Base-by-base conservation (phyloP, 2,113 vertebrate genomes). In the Pedionomus torquatus region DNA sequence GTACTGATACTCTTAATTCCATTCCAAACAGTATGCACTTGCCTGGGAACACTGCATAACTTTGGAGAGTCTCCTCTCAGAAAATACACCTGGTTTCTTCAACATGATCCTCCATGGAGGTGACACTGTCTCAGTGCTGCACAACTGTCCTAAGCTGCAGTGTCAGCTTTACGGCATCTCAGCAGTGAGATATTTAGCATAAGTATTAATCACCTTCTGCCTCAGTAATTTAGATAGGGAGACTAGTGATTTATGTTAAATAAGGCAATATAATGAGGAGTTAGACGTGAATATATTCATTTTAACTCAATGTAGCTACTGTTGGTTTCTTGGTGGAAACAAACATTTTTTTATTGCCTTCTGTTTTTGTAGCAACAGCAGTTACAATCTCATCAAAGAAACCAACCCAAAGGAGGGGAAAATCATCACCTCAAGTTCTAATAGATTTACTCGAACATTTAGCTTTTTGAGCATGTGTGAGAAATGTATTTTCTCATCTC, bases 271-370 rank as follows among this genome's bases (percentile, higher is more conserved):
- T 26, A 52, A 24, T 30, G 52, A 65, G 49, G 52, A 58, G 13
- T 61, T 24, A 41, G 28, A 44, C 2, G 3, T 3, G 1, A 41
- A 58, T n/a, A 35, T 10, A 2, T 77, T 68, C 0, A 26, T 84
- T 57, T 74, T 55, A 79, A 58, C 11, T 61, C 44, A 17, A 3
- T 9, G 24, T 4, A 41, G 28, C 13, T 69, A 9, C 55, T 69
- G 21, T 21, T 86, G 9, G 14, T 33, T 41, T 20, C 54, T 58
- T 49, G 58, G 11, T 44, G 30, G 58, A 75, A 60, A 19, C 13
- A 63, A 30, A 14, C 6, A 3, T 1, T 1, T 2, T 12, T 41
- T 77, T 48, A 43, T 7, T 41, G 16, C 28, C 70, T 41, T 52
- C 48, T 72, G 11, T 9, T 55, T 70, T 51, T 78, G 61, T 35